Conservation (phyloP, 2,797 vertebrate species). For the Eospalax fontanierii region DNA sequence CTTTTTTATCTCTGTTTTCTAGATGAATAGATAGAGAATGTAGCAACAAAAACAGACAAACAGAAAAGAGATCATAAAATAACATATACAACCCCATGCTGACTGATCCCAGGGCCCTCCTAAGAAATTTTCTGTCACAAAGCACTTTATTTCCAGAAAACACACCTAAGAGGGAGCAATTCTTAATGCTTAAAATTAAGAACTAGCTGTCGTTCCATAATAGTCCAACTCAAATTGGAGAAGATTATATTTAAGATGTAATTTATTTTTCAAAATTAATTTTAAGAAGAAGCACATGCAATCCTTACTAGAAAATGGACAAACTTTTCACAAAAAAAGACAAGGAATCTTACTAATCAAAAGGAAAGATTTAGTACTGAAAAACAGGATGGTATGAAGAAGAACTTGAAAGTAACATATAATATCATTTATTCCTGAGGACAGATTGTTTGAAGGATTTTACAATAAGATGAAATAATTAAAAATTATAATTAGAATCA, state of each 20-base stretch:
- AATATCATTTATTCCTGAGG: neutral
- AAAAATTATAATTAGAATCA: neutral
- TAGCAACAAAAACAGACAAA: no score
- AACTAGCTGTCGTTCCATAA: neutral
- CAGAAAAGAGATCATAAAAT: no score
- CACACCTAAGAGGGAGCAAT: no score
- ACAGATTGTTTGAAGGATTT: neutral
- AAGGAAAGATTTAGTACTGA: neutral
- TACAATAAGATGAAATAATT: neutral
- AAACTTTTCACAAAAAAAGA: neutral
- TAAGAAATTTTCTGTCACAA: no score
- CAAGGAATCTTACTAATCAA: neutral
- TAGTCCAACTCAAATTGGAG: neutral
- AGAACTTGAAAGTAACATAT: neutral
- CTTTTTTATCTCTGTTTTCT: no score
- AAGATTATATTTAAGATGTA: neutral
- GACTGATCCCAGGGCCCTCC: no score
- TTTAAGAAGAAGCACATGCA: neutral
- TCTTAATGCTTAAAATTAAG: neutral
- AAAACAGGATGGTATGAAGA: neutral
- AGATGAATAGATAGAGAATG: no score
- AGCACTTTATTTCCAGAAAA: no score
- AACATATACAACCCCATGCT: no score
- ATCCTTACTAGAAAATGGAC: neutral
- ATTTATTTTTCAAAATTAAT: neutral